A percentile compares a stretch with the other conserved stretches of the same genome.
Conservation (phyloP, 2,888 invertebrate genomes). For the Tryphoninae sp. region DNA sequence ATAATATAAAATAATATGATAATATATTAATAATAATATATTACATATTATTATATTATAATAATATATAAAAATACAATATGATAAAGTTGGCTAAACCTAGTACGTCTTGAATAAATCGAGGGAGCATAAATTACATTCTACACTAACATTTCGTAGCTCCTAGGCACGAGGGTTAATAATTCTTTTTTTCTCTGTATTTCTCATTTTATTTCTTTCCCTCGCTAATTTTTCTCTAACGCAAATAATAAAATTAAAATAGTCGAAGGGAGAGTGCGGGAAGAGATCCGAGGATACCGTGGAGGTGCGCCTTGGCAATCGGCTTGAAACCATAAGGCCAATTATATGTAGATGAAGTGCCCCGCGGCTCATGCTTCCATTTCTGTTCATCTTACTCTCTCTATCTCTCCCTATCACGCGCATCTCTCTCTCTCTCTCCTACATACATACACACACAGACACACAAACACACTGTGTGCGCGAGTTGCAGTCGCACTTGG, state of each 20-base stretch:
- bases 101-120: conserved; percentile 39
- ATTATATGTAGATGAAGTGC: conserved; percentile 63
- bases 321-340: conserved; percentile 59
- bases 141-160: not conserved
- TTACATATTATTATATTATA: too few species aligned
- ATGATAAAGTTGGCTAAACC: not conserved
- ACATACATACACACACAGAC: not conserved
- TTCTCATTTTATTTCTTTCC: not conserved
- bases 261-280: conserved; percentile 22
- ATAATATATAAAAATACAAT: too few species aligned
- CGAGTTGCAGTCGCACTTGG: conserved; percentile 52
- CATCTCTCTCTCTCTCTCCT: not conserved
- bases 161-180: conserved; percentile 8
- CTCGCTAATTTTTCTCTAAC: not conserved
- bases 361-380: conserved; percentile 56
- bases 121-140: conserved; percentile 50
- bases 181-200: not conserved
- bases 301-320: conserved; percentile 61
- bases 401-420: not conserved
- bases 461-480: not conserved
- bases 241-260: conserved; percentile 37
- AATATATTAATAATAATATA: too few species aligned
- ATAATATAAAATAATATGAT: too few species aligned
- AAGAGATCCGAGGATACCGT: conserved; percentile 15
- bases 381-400: conserved; percentile 21